Base-by-base conservation (phyloP, 2,797 vertebrate species). In the Sus cebifrons region DNA sequence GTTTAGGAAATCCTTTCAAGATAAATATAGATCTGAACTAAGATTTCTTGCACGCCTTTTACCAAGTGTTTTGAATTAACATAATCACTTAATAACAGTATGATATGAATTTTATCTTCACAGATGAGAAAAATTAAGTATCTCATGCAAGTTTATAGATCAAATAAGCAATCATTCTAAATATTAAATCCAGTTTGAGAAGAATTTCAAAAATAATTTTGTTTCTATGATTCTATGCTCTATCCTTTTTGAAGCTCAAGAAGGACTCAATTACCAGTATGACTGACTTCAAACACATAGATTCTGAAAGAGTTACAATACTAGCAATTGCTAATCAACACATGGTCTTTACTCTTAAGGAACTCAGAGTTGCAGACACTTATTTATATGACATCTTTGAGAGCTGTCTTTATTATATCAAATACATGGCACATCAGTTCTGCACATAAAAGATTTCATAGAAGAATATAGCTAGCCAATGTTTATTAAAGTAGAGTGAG, bases 161-260 rank as follows among this genome's bases (percentile, higher is more conserved):
- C n/a, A 95, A 93, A 60, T 85, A 87, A 78, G 5, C 73, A 29
- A 49, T 60, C 27, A 29, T 65, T 6, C n/a, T 82, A 5, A 36
- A 36, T 84, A 82, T 49, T 92, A 90, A 74, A 92, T 85, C 87
- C 67, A 90, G 36, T 86, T 82, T 29, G 17, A 82, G 54, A n/a
- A 87, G 11, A 74, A 94, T 91, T 95, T 94, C 4, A 94, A 85
- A 93, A 85, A 32, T 78, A 92, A 85, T 78, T 56, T 77, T 81
- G 54, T 86, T 68, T n/a, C 86, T 95, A 52, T 68, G 65, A 94
- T 56, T 68, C 29, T 83, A 75, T 20, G 17, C 2, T 68, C 13
- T 73, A 54, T 67, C 9, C 60, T 78, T 93, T 96, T 27, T 82
- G 78, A 96, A 93, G 52, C 78, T 94, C 73, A 83, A 89, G 16